Evolutionary conservation across 2,888 invertebrate species (phyloP), one percentile per base, ranked within the genome.

Genomic region (Drosophila setosimentum): DNA sequence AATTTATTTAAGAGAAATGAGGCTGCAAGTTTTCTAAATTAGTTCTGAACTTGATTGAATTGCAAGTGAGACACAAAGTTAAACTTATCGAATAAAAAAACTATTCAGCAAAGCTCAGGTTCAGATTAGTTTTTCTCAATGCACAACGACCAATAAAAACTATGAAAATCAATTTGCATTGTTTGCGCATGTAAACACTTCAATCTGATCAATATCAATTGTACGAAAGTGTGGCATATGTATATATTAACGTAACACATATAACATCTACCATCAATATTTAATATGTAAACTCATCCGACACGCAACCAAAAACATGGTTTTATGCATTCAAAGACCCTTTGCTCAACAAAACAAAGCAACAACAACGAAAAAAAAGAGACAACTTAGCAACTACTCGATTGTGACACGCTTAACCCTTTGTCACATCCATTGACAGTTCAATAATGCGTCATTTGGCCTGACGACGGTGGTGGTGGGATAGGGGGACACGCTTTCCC

Each of bases 361-460:
- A 48, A 45, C 27, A 51, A 29, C 21, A 48, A 45, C 27, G 48
- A 29, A 51, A 18, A 27, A 53, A 42, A 42, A 50, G n/a, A 63
- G 71, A 69, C 61, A 63, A 45, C 24, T 45, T 69, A 71, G 65
- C 73, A 80, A 75, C 80, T 73, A 73, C 76, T 78, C 80, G 71
- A 76, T 66, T 62, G 61, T 82, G 90, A 87, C 87, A 90, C 77
- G 76, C 69, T 85, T 89, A 89, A 90, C 88, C 89, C 90, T 89
- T 89, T 90, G 89, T 89, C 89, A 89, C 79, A 81, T 80, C 77
- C 82, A 76, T 85, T 89, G 89, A 89, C 90, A 89, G 84, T 90
- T 89, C 89, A 90, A 90, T 89, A 90, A 90, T 87, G 90, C 83
- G 80, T 80, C 90, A 87, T 83, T 89, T 79, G 83, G 80, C 58